Percentiles rank a stretch among this genome's conserved stretches.
These are phyloP conservation scores for Brachionus plicatilis DNA, from an alignment of 1,140 invertebrate genomes.

Conservation along the genomic window DNA sequence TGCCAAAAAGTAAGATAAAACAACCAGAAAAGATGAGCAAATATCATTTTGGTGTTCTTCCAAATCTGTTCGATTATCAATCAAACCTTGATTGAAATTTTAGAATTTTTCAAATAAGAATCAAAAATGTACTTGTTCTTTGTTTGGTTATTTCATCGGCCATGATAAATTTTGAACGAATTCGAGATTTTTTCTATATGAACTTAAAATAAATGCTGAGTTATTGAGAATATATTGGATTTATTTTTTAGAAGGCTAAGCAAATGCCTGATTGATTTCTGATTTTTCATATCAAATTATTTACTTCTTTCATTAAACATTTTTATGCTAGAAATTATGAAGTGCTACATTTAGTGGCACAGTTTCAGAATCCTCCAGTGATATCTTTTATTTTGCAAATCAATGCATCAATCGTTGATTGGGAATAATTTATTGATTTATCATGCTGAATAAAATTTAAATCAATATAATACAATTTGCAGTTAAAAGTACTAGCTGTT, in stretches of 20 bases:
- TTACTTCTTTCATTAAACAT: neutral
- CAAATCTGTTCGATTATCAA: neutral
- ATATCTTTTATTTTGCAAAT: neutral
- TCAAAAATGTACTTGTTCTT: neutral
- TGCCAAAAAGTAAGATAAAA: neutral
- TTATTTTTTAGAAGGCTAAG: neutral
- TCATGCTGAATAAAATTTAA: neutral
- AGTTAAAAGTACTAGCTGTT: too few relatives aligned
- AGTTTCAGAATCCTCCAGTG: neutral
- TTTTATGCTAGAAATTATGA: neutral
- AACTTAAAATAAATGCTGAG: neutral
- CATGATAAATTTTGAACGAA: neutral
- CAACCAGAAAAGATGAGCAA: conserved; percentile 19
- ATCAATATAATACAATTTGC: neutral
- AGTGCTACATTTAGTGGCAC: neutral
- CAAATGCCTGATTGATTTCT: neutral
- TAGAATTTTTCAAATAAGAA: neutral
- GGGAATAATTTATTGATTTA: neutral
- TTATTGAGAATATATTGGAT: neutral
- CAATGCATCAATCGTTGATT: neutral
- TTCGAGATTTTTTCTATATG: neutral
- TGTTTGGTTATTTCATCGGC: conserved; percentile 4
- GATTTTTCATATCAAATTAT: neutral
- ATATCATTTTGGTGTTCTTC: neutral
- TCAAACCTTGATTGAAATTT: neutral